Percentiles rank a stretch among this genome's conserved stretches.
phyloP scores from a whole-genome alignment of 1,140 invertebrate species.

The Pemphigus obesinymphae region DNA sequence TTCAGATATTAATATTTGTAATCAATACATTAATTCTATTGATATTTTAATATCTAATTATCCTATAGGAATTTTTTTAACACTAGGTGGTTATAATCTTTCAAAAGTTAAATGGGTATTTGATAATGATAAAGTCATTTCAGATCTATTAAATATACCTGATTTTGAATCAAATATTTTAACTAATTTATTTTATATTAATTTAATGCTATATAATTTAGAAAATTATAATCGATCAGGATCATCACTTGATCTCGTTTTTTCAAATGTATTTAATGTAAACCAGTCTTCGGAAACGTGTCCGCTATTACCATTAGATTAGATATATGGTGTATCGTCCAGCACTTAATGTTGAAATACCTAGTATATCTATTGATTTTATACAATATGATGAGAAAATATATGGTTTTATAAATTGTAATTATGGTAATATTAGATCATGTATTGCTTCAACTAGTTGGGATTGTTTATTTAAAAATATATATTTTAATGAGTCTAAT shows the following conservation, averaged over 20 bases:
- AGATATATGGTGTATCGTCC: neutral
- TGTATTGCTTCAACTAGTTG: no score
- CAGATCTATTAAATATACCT: neutral
- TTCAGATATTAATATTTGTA: no score
- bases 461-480: no score
- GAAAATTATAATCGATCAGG: neutral
- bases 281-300: neutral
- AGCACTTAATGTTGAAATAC: neutral
- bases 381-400: no score
- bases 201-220: no score
- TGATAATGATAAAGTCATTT: neutral
- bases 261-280: neutral
- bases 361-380: neutral
- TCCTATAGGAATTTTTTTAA: no score
- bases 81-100: neutral
- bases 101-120: no score
- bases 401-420: no score
- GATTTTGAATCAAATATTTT: neutral
- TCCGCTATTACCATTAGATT: neutral
- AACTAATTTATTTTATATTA: neutral
- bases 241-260: neutral
- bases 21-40: no score
- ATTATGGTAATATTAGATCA: no score
- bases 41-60: no score
- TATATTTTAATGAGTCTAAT: no score